Evolutionary conservation across 2,113 vertebrate genomes (phyloP).

Genomic region (Myotis lucifugus): DNA sequence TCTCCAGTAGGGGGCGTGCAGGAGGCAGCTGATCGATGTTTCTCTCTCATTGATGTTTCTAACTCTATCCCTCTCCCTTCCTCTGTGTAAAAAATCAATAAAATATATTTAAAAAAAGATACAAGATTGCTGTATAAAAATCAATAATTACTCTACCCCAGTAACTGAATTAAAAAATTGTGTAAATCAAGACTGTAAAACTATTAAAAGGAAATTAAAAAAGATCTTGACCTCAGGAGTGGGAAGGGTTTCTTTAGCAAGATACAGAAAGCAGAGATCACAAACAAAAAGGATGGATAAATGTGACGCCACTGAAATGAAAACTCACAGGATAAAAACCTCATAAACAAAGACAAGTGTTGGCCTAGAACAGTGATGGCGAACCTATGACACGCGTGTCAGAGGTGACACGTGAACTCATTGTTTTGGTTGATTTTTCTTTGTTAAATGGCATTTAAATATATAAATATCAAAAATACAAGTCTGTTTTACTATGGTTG

Average conservation of each 20-base stretch:
- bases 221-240: background rate
- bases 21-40: too few species aligned
- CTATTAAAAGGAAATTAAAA: background rate
- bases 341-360: background rate
- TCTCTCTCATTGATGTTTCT: too few species aligned
- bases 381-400: too few species aligned
- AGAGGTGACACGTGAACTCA: too few species aligned
- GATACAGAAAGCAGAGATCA: background rate
- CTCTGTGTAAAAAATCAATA: too few species aligned
- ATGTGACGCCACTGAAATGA: background rate
- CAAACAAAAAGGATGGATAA: background rate
- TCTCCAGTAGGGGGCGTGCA: too few species aligned
- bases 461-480: too few species aligned
- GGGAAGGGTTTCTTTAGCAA: conserved; percentile 1
- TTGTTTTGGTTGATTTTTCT: too few species aligned
- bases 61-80: too few species aligned
- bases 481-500: too few species aligned
- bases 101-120: too few species aligned
- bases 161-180: background rate
- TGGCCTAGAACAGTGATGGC: background rate
- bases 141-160: background rate
- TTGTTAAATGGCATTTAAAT: too few species aligned
- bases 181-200: conserved; percentile 8
- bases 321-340: background rate
- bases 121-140: background rate